phyloP scores from a whole-genome alignment of 37 sponge, comb jelly and placozoan species.

The Chondrilla cf. caribensis region DNA sequence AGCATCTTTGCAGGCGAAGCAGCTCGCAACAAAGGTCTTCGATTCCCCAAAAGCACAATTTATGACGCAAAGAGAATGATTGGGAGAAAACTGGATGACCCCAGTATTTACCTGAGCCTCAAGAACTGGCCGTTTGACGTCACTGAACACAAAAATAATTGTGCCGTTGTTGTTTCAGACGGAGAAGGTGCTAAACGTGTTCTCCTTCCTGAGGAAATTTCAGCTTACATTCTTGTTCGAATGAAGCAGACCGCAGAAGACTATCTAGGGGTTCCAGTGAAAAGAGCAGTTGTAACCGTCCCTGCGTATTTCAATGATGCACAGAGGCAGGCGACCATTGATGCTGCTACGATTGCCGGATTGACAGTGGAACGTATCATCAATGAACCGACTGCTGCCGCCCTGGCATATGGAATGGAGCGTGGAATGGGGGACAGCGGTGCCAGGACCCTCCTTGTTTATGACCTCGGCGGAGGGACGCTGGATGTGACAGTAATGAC shows the following conservation, averaged over 20 bases:
- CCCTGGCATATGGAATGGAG: constrained; percentile 94
- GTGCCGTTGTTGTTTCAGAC: constrained; percentile 52
- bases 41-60: constrained; percentile 50
- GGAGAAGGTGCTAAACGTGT: constrained; percentile 9
- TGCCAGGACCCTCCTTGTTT: constrained; percentile 70
- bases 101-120: constrained; percentile 49
- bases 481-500: constrained; percentile 87
- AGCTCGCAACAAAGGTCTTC: constrained; percentile 70
- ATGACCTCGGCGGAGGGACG: constrained; percentile 92
- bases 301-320: constrained; percentile 97
- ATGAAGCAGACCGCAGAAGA: constrained; percentile 95
- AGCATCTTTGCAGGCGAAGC: constrained; percentile 88
- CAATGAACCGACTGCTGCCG: constrained; percentile 98
- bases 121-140: constrained; percentile 73
- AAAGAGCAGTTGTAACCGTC: constrained; percentile 79
- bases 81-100: constrained; percentile 69
- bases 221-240: constrained; percentile 83
- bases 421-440: constrained; percentile 22
- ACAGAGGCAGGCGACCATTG: constrained; percentile 95
- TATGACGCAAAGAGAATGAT: constrained; percentile 94
- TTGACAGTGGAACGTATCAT: constrained; percentile 89
- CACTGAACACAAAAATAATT: constrained; percentile 57
- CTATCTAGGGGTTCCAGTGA: constrained; percentile 64
- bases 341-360: constrained; percentile 84
- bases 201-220: constrained; percentile 82